A percentile compares a stretch with the other conserved stretches of the same genome.
These are phyloP conservation scores for Platyscapa corneri DNA, from an alignment of 1,140 invertebrate genomes.

Conservation along the genomic window DNA sequence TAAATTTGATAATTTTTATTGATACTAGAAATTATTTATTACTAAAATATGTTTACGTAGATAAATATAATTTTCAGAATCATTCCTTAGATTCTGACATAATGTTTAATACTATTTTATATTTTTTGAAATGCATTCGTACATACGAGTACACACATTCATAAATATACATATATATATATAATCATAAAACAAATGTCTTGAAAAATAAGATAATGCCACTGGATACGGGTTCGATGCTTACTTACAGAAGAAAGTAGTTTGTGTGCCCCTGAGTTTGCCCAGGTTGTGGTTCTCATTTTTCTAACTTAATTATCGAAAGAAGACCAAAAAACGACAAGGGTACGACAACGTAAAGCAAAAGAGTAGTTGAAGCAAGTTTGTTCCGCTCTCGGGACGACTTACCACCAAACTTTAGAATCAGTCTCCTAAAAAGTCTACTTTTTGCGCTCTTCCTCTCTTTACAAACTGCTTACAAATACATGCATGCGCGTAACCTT, in stretches of 20 bases:
- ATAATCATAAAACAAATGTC: background rate
- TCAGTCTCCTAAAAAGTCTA: constrained; percentile 55
- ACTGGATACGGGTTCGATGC: background rate
- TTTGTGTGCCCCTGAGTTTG: constrained; percentile 58
- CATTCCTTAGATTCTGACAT: no score
- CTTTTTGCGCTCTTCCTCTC: constrained; percentile 19
- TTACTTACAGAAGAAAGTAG: constrained; percentile 24
- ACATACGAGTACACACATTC: background rate
- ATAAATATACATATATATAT: background rate
- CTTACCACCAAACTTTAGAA: constrained; percentile 57
- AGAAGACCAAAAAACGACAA: constrained; percentile 53
- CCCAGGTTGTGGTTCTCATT: constrained; percentile 60
- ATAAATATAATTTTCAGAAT: no score
- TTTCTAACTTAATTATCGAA: constrained; percentile 70
- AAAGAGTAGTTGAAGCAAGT: constrained; percentile 56
- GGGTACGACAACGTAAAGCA: constrained; percentile 45
- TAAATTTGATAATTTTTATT: no score
- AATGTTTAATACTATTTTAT: no score
- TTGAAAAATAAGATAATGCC: constrained; percentile 30
- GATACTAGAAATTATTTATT: no score
- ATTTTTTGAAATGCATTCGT: no score
- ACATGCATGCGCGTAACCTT: background rate
- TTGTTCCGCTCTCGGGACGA: constrained; percentile 46
- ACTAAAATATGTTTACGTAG: no score
- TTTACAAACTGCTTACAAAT: background rate